phyloP scores from a whole-genome alignment of 1,140 invertebrate species.

The Bathynomus jamesi region DNA sequence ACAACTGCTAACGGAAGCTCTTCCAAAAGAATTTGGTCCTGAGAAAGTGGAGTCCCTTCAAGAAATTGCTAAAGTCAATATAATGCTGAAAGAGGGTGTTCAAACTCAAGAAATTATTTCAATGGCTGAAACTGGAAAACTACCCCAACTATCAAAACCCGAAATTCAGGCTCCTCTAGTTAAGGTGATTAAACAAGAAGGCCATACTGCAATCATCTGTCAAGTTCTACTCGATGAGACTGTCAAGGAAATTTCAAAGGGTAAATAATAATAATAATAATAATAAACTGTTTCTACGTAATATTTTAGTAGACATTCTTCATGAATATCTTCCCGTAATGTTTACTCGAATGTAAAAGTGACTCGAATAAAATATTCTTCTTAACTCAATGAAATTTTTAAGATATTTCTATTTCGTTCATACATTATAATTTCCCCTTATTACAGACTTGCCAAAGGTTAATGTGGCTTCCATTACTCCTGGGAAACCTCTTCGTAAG shows the following conservation, averaged over 20 bases:
- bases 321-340: too few relatives aligned
- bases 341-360: too few relatives aligned
- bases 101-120: slow-evolving; percentile 31
- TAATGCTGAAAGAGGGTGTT: slow-evolving; percentile 36
- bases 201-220: slow-evolving; percentile 31
- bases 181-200: slow-evolving; percentile 33
- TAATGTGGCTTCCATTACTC: slow-evolving; percentile 23
- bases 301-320: too few relatives aligned
- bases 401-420: too few relatives aligned
- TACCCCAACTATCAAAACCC: slow-evolving; percentile 29
- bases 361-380: too few relatives aligned
- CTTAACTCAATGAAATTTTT: too few relatives aligned
- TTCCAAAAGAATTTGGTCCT: slow-evolving; percentile 69
- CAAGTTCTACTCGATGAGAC: slow-evolving; percentile 38
- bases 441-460: slow-evolving; percentile 33
- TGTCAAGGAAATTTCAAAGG: slow-evolving; percentile 34
- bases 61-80: slow-evolving; percentile 36
- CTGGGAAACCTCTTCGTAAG: slow-evolving; percentile 23
- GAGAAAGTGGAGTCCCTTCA: slow-evolving; percentile 65
- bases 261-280: too few relatives aligned
- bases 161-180: slow-evolving; percentile 37
- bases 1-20: slow-evolving; percentile 69
- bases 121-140: slow-evolving; percentile 34
- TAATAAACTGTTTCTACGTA: too few relatives aligned
- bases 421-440: slow-evolving; percentile 1